Evolutionary conservation across 2,797 vertebrate genomes (phyloP), one percentile per base, ranked within the genome.

Genomic region (Aselliscus stoliczkanus): DNA sequence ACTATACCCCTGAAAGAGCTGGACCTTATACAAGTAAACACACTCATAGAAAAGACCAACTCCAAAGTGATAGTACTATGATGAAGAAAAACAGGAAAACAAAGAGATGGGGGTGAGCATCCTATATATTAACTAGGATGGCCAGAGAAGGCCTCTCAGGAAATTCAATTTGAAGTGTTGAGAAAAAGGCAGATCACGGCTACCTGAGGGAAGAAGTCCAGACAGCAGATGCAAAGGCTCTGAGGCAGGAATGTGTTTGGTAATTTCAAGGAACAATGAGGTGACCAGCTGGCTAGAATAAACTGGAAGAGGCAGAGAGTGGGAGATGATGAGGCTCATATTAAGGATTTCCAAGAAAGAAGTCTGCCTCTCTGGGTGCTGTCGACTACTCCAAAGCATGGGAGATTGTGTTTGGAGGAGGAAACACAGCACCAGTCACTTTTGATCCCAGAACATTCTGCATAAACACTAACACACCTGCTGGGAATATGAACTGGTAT

Each of bases 211-310:
- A 64, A 93, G 27, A 23, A 25, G 13, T 56, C 34, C 27, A 75
- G 56, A 39, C 10, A 31, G 58, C 50, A 90, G 73, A 56, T 70
- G 76, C 76, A 62, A 69, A 92, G 37, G 31, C 25, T 54, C 56
- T 50, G 62, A 14, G 73, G 83, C 75, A 77, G 79, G 10, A 10
- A 39, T 0, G 2, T 34, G 52, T 12, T 27, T 54, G 80, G 17
- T 23, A 21, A 44, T 13, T 11, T 15, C 11, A 27, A 72, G 58
- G 52, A 18, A 4, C 62, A 9, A 15, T 4, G 5, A 72, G 62
- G 39, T 25, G 27, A 31, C 34, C 15, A 5, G 56, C 4, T 9
- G 29, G 31, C 79, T 34, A 54, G 93, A 52, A 58, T 13, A 27
- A 27, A n/a, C 29, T 27, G 27, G 70, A 44, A 67, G 23, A 39